A percentile compares a stretch with the other conserved stretches of the same genome.
Evolutionary conservation across 2,797 vertebrate species (phyloP).

Genomic region (Agapornis canus): DNA sequence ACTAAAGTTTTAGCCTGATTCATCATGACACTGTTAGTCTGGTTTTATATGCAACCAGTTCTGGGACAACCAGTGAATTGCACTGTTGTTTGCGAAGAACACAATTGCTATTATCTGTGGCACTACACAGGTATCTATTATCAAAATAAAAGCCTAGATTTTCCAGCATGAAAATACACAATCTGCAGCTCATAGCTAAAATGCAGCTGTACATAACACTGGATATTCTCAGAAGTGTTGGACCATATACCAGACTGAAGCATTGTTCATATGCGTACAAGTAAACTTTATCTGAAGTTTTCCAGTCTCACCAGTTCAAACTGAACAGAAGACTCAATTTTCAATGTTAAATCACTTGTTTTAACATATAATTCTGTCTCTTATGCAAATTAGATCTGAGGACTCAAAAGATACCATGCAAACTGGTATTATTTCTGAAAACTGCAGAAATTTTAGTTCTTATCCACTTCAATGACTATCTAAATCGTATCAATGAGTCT

Average conservation of each 20-base stretch:
- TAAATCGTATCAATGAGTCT: not conserved
- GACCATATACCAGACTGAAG: not conserved
- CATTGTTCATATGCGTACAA: not conserved
- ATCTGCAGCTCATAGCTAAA: not conserved
- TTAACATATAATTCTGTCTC: not conserved
- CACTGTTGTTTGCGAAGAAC: not conserved
- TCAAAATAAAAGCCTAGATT: not conserved
- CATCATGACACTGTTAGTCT: not conserved
- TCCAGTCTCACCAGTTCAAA: not conserved
- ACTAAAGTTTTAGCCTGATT: not conserved
- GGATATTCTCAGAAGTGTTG: not conserved
- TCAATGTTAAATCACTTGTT: not conserved
- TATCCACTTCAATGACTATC: not conserved
- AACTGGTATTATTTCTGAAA: not conserved
- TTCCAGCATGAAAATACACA: not conserved
- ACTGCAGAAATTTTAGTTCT: not conserved
- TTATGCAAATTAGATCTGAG: not conserved
- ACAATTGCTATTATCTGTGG: not conserved
- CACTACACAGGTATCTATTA: not conserved
- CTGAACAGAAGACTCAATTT: not conserved
- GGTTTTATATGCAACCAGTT: not conserved
- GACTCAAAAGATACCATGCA: not conserved
- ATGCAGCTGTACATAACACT: fast-evolving
- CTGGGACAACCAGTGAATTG: not conserved
- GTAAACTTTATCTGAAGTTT: not conserved